Evolutionary conservation across 1,140 invertebrate species (phyloP).

Genomic region (Geopemphigus sp.): DNA sequence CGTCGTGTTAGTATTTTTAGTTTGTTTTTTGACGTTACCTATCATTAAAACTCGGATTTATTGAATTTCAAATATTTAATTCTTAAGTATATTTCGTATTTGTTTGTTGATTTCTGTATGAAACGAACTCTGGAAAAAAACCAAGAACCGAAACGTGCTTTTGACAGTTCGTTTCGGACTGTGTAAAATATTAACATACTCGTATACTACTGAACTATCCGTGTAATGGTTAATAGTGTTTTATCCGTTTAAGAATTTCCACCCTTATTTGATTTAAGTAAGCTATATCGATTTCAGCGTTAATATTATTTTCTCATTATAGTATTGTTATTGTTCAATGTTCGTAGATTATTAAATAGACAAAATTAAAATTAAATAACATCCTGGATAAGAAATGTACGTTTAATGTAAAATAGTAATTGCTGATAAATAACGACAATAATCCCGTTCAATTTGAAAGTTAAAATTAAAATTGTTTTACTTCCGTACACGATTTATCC

Average conservation of each 20-base stretch:
- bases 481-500: background rate
- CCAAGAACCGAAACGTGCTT: background rate
- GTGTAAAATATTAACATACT: no score
- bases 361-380: background rate
- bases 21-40: no score
- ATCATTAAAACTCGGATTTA: background rate
- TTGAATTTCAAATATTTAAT: background rate
- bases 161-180: background rate
- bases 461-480: no score
- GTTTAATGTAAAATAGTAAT: slow-evolving; percentile 1
- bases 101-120: background rate
- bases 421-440: slow-evolving; percentile 7
- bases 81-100: background rate
- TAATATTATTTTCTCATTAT: background rate
- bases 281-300: background rate
- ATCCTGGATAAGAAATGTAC: background rate
- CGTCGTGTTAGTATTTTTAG: no score
- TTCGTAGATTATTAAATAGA: background rate
- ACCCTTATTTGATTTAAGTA: background rate
- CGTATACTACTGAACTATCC: background rate
- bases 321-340: background rate
- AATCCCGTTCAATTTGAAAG: background rate
- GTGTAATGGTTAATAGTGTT: no score
- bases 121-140: background rate
- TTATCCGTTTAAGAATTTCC: no score